A percentile compares a stretch with the other conserved stretches of the same genome.
These are phyloP conservation scores for Parapsyche elsis DNA, from an alignment of 1,140 invertebrate species.

Conservation along the genomic window DNA sequence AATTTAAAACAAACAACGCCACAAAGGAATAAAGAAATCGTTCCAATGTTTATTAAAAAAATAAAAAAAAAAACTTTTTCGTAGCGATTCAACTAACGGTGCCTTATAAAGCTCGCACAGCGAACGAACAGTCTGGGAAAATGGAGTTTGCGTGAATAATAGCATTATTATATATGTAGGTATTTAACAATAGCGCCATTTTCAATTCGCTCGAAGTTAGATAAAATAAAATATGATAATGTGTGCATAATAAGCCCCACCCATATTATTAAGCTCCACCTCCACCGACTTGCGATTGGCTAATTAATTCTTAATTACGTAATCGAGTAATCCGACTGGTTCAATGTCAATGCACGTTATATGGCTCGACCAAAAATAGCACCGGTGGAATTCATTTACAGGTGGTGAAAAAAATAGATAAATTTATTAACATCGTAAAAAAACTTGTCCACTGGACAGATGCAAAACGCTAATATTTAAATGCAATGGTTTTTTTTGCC, in stretches of 20 bases:
- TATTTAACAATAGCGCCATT: not conserved
- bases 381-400: not conserved
- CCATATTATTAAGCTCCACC: conserved; percentile 6
- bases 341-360: conserved; percentile 2
- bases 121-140: not conserved
- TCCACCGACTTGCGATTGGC: conserved; percentile 9
- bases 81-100: not conserved
- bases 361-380: not conserved
- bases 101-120: too few relatives aligned
- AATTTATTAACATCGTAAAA: too few relatives aligned
- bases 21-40: not conserved
- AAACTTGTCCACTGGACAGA: too few relatives aligned
- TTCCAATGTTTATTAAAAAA: conserved; percentile 5
- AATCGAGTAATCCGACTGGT: conserved; percentile 23
- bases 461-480: too few relatives aligned
- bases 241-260: not conserved
- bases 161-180: not conserved
- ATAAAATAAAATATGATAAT: too few relatives aligned
- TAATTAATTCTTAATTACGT: conserved; percentile 15
- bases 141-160: not conserved
- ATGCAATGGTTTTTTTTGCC: too few relatives aligned
- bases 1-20: conserved; percentile 21
- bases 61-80: not conserved
- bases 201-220: too few relatives aligned
- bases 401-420: too few relatives aligned